Base-by-base conservation (phyloP, 2,888 invertebrate species). In the Liodrosophila aerea region DNA sequence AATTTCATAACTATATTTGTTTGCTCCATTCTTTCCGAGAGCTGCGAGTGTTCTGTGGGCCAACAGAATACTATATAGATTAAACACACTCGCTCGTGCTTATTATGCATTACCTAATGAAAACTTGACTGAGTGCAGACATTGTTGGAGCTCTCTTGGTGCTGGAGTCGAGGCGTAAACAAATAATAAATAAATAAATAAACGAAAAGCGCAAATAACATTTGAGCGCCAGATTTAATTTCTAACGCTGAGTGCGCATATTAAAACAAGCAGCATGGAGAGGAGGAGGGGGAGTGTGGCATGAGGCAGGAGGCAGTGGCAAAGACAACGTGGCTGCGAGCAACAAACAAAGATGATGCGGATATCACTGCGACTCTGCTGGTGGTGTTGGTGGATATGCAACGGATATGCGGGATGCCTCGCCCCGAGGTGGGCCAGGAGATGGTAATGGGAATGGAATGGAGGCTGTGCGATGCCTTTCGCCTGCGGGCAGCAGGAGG, bases 201-300 rank as follows among this genome's bases (percentile, higher is more conserved):
- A 85, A 86, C 81, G 81, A 87, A 78, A 86, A 84, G 70, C 76
- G 73, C 72, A 87, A 87, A 87, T 88, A 80, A 86, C 86, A 85
- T 88, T 88, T 83, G 86, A 85, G 80, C 69, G 76, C 85, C 86
- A 78, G 87, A 88, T 87, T 87, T 88, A 87, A 87, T 88, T 87
- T 88, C 87, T 84, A 87, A 85, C 83, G 86, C 71, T 80, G 77
- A 76, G 71, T 78, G 76, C 82, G 85, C 86, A 86, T 83, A 86
- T 86, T 83, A 83, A 83, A 83, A 83, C 71, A 78, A 69, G 53
- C 63, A 62, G 50, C 51, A 12, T 50, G 36, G 37, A 30, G 49
- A n/a, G 22, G 27, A 16, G 39, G 27, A 9, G 9, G 29, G 22
- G 22, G 8, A 8, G 11, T 15, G 4, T 44, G 40, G 33, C 4